Conservation (phyloP, 2,113 vertebrate species). For the Corythornis madagascariensis region DNA sequence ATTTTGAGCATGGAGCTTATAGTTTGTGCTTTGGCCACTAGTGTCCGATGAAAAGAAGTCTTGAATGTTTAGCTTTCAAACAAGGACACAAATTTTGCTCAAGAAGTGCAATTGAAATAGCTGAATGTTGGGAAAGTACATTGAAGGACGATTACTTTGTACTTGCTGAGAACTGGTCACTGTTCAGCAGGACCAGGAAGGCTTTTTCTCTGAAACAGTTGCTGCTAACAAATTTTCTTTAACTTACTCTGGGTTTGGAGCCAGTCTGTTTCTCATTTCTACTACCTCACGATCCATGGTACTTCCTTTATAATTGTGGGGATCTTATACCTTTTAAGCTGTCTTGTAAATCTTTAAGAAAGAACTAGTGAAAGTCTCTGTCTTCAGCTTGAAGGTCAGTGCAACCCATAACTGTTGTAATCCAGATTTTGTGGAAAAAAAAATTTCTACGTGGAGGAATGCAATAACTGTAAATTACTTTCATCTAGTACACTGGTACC, state of each 20-base stretch:
- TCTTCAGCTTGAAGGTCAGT: not conserved
- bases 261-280: not conserved
- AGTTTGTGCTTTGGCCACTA: not conserved
- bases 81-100: not conserved
- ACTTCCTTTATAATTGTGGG: constrained; percentile 30
- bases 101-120: not conserved
- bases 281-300: not conserved
- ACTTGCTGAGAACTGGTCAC: not conserved
- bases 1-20: not conserved
- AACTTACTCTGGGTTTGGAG: not conserved
- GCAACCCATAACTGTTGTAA: not conserved
- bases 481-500: not conserved
- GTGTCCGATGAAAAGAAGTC: not conserved
- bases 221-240: not conserved
- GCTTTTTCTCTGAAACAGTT: not conserved
- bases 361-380: not conserved
- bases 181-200: not conserved
- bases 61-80: not conserved
- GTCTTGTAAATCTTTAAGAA: not conserved
- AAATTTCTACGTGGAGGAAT: not conserved
- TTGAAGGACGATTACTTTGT: not conserved
- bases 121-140: not conserved
- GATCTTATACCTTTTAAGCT: not conserved
- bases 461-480: not conserved
- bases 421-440: not conserved